Evolutionary conservation across 2,797 vertebrate species (phyloP), one percentile per base, ranked within the genome.

Genomic region (Babyrousa celebensis): DNA sequence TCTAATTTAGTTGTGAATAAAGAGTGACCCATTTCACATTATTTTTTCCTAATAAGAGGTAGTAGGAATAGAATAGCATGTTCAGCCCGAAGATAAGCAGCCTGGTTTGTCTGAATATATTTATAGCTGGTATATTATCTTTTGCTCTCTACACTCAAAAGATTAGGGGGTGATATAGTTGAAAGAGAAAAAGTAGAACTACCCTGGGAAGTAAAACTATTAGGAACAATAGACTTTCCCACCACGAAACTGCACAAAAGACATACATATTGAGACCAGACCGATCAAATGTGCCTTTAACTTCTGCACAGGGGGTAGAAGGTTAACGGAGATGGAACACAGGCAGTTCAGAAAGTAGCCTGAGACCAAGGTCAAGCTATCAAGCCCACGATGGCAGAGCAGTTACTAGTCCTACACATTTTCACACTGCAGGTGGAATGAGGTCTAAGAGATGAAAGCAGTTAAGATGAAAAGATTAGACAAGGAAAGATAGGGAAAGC

Each of bases 151-250:
- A 96, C 21, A 60, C 62, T 97, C 14, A 67, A 63, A 93, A 96
- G 97, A 98, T 96, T 96, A 96, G 93, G 65, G 93, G 87, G 96
- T 93, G 96, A 94, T 92, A 93, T 52, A 88, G 94, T 96, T 97
- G 92, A 97, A 96, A 91, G 56, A 94, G 80, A 80, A 96, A 96
- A 97, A 93, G 97, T 94, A 96, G 95, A 96, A 97, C 89, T 97
- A 96, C 95, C 96, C 97, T 97, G 94, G 96, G 96, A 97, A 97
- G 97, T 97, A 97, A 97, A 97, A 93, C 96, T 95, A 97, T 98
- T 98, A 97, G 95, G 84, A 97, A 89, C 89, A 97, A 97, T 96
- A 82, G 95, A 70, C 77, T 97, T 97, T 96, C 96, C 85, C 97
- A 97, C 96, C 86, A 97, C n/a, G 95, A 67, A 88, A 67, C 92